Percentiles rank a stretch among this genome's conserved stretches.
Evolutionary conservation across 2,888 invertebrate genomes (phyloP).

Genomic region (Colletes collaris): DNA sequence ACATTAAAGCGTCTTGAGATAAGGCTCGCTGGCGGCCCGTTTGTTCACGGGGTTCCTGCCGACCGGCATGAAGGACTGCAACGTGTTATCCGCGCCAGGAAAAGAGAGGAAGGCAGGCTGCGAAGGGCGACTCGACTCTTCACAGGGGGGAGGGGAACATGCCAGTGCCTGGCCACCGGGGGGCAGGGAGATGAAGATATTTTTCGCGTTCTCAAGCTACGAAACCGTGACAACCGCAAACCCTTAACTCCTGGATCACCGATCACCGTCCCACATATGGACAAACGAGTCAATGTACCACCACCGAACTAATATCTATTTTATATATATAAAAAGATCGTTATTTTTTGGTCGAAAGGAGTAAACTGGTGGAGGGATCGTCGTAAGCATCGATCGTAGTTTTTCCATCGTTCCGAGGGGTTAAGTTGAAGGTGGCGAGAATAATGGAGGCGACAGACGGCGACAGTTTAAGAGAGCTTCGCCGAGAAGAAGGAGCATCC

Average conservation of each 20-base stretch:
- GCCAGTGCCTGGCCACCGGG: neutral
- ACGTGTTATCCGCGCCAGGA: constrained; percentile 71
- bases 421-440: constrained; percentile 66
- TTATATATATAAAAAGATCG: too few relatives aligned
- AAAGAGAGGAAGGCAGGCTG: constrained; percentile 61
- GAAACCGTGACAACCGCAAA: neutral
- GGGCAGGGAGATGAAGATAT: neutral
- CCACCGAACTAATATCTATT: too few relatives aligned
- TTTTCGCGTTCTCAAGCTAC: constrained; percentile 13
- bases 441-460: constrained; percentile 75
- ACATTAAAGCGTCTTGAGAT: constrained; percentile 82
- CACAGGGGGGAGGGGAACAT: constrained; percentile 19
- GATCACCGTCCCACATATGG: too few relatives aligned
- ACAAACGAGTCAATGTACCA: too few relatives aligned
- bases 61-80: constrained; percentile 74
- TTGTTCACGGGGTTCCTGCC: constrained; percentile 78
- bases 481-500: constrained; percentile 16
- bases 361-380: neutral
- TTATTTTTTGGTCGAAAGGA: too few relatives aligned
- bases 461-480: constrained; percentile 64
- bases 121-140: constrained; percentile 20
- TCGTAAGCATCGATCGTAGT: constrained; percentile 26
- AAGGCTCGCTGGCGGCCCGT: constrained; percentile 79
- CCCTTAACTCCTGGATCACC: neutral
- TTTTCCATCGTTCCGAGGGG: constrained; percentile 64